These are phyloP conservation scores for Pachypeltis micranthus DNA, from an alignment of 1,140 invertebrate genomes.

Conservation along the genomic window DNA sequence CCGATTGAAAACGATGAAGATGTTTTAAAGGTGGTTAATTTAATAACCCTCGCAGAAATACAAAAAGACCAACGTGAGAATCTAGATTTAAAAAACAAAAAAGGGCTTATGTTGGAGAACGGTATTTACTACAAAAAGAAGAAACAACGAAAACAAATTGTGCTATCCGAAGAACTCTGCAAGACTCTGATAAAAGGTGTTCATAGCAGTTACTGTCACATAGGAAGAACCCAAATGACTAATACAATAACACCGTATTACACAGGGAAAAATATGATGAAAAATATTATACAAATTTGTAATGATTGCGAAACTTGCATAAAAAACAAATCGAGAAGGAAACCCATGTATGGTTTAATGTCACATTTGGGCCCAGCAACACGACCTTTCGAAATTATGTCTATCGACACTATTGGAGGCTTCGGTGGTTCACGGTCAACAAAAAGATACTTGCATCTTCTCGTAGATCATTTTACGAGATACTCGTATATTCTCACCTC, in stretches of 20 bases:
- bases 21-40: not conserved
- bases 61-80: not conserved
- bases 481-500: conserved; percentile 31
- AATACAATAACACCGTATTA: not conserved
- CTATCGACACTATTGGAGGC: conserved; percentile 32
- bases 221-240: no score
- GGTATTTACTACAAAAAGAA: no score
- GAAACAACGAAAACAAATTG: no score
- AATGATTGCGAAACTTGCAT: conserved; percentile 20
- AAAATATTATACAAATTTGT: not conserved
- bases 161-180: no score
- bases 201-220: no score
- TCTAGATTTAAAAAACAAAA: no score
- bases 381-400: conserved; percentile 33
- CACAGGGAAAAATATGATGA: not conserved
- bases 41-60: not conserved
- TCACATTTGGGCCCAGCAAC: conserved; percentile 24
- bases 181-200: no score
- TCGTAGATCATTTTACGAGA: conserved; percentile 27
- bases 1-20: no score
- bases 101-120: not conserved
- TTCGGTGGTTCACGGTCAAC: conserved; percentile 29
- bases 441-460: conserved; percentile 27
- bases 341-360: conserved; percentile 22
- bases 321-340: conserved; percentile 23